Conservation (phyloP, 2,113 vertebrate species). For the Lathamus discolor region DNA sequence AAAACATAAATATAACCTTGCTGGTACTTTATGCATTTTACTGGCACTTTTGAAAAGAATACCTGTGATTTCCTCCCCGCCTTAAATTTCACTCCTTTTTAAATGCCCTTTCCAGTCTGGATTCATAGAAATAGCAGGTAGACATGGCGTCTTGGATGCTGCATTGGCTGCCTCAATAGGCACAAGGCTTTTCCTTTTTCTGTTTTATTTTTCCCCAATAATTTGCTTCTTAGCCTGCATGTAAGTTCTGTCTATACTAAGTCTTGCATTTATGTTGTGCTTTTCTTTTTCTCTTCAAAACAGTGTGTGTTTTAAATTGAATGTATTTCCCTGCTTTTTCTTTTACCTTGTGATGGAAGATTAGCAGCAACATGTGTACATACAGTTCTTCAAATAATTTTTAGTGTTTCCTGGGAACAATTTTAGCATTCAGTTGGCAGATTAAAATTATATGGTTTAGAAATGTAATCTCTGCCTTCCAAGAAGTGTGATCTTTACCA, state of each 20-base stretch:
- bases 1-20: not conserved
- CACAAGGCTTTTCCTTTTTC: not conserved
- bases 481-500: not conserved
- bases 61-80: not conserved
- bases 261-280: not conserved
- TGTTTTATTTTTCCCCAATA: fast-evolving
- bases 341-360: not conserved
- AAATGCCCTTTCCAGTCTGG: not conserved
- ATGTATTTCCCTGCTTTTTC: not conserved
- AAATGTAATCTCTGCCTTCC: not conserved
- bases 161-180: not conserved
- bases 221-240: not conserved
- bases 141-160: not conserved
- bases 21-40: not conserved
- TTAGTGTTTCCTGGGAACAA: not conserved
- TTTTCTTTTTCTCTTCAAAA: not conserved
- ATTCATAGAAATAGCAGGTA: not conserved
- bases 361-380: not conserved
- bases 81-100: not conserved
- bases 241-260: not conserved
- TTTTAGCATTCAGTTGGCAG: not conserved
- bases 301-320: not conserved
- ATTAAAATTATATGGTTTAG: not conserved
- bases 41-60: not conserved
- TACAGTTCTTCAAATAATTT: not conserved